phyloP scores from a whole-genome alignment of 2,888 invertebrate species.

The Allacma fusca region DNA sequence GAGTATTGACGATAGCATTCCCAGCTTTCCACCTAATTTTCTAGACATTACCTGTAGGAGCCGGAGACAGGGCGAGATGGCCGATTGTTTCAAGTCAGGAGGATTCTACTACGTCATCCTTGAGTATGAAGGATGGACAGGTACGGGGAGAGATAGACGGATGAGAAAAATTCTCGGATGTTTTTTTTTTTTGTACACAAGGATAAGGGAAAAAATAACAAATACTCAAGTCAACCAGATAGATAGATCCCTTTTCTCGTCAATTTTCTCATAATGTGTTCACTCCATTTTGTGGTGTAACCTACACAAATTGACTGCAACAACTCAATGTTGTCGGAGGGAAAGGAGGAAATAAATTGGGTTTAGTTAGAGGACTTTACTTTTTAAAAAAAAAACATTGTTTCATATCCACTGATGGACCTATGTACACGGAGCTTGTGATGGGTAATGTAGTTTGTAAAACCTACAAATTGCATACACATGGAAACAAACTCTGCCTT shows the following conservation, averaged over 20 bases:
- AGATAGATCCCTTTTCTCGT: slow-evolving; percentile 24
- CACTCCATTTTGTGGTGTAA: background rate
- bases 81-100: background rate
- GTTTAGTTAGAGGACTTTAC: too few relatives aligned
- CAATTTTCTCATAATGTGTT: slow-evolving; percentile 18
- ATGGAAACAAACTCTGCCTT: too few relatives aligned
- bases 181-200: background rate
- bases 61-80: background rate
- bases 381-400: too few relatives aligned
- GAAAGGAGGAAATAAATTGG: background rate
- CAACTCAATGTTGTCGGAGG: background rate
- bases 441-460: too few relatives aligned
- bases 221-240: slow-evolving; percentile 10
- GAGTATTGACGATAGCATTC: too few relatives aligned
- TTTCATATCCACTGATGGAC: too few relatives aligned
- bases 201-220: background rate
- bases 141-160: slow-evolving; percentile 33
- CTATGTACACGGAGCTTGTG: too few relatives aligned
- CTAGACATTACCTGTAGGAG: slow-evolving; percentile 4
- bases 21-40: slow-evolving; percentile 30
- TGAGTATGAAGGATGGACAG: slow-evolving; percentile 38
- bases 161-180: background rate
- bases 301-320: background rate
- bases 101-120: slow-evolving; percentile 21
- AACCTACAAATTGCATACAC: too few relatives aligned